Evolutionary conservation across 1,140 invertebrate species (phyloP), one percentile per base, ranked within the genome.

Genomic region (Aradophagus sp.): DNA sequence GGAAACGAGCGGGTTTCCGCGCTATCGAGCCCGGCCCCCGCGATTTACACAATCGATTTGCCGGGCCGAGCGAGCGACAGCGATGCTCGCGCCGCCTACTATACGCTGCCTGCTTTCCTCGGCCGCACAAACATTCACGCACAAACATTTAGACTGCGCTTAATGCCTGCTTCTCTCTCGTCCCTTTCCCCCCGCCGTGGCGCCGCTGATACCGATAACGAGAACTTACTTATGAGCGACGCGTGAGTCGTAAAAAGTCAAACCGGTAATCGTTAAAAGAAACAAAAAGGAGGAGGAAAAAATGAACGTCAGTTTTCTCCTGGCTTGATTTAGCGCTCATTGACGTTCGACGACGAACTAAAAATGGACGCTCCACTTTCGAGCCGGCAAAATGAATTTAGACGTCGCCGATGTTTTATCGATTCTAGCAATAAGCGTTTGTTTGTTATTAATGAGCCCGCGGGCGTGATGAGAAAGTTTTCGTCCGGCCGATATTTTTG

Each of bases 21-120:
- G 20, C 27, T 47, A 47, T 47, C 42, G 50, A 27, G 13, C 38
- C 29, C 15, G 13, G 42, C 53, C 47, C 45, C 32, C 47, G 42
- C 63, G 44, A 67, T 58, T 67, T 48, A 56, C 59, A 67, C 53
- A 67, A 67, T 59, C 63, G 63, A 67, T 58, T 65, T 23, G 41
- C 20, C 32, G 26, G 42, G 31, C 12, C 3, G 20, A 36, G 32
- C 15, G 36, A 27, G 52, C n/a, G 53, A 67, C 35, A 44, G 31
- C 61, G 15, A 63, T 38, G 13, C 16, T 17, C 7, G 23, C 56
- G 26, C 58, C 62, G 68, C 63, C 50, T 73, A 78, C 73, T n/a
- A n/a, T 16, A 79, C 77, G 76, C 81, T 77, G 75, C 72, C 74
- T 53, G 74, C 80, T 81, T 82, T 82, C 77, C 72, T 77, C 65